A percentile compares a stretch with the other conserved stretches of the same genome.
phyloP scores from a whole-genome alignment of 1,140 invertebrate species.

The Drosophila azteca region DNA sequence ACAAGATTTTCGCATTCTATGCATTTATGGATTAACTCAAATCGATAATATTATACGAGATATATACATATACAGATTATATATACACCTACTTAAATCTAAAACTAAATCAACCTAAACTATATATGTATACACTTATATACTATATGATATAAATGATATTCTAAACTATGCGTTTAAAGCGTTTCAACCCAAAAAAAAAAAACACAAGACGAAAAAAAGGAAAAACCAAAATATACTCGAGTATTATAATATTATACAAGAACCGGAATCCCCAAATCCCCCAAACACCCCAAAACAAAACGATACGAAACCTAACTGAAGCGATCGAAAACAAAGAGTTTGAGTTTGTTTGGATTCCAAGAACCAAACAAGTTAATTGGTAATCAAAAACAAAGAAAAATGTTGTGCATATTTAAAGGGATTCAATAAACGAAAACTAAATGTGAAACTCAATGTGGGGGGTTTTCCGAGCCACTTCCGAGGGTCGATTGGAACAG shows the following conservation, averaged over 20 bases:
- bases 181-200: conserved; percentile 62
- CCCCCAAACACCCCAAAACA: background rate
- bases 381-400: conserved; percentile 74
- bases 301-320: conserved; percentile 26
- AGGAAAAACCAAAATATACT: conserved; percentile 61
- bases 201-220: no score
- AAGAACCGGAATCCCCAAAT: conserved; percentile 30
- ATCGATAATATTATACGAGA: conserved; percentile 54
- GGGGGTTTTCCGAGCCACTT: background rate
- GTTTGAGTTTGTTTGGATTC: conserved; percentile 78
- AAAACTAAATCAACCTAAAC: conserved; percentile 46
- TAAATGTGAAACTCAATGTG: conserved; percentile 34
- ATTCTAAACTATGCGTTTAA: conserved; percentile 79
- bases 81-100: conserved; percentile 58
- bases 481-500: background rate
- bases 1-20: conserved; percentile 73
- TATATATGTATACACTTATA: conserved; percentile 45
- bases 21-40: conserved; percentile 69
- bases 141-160: conserved; percentile 50
- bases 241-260: conserved; percentile 65
- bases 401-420: conserved; percentile 81
- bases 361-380: conserved; percentile 71
- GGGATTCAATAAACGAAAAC: conserved; percentile 74
- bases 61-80: conserved; percentile 73
- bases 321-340: conserved; percentile 16